Evolutionary conservation across 2,797 vertebrate genomes (phyloP), one percentile per base, ranked within the genome.

Genomic region (Percopsis omiscomaycus): DNA sequence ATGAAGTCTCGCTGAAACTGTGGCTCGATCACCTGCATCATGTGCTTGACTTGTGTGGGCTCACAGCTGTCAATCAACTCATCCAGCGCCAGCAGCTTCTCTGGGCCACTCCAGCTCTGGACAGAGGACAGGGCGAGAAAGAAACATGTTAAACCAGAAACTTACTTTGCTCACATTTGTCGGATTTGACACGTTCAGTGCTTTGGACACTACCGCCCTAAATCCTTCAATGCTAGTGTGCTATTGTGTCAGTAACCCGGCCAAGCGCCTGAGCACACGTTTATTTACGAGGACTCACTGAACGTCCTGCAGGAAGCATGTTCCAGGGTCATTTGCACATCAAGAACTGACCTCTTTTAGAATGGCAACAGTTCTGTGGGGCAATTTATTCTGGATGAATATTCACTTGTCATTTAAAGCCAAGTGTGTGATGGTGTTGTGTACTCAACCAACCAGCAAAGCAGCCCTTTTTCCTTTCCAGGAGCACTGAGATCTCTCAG

Each of bases 1-100:
- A 99, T 99, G 91, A 99, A 99, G 93, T 99, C 98, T 88, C 98
- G 94, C 86, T 99, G 98, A 92, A 99, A 99, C 91, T 99, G 97
- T 50, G 98, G 98, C 89, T 99, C 98, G 81, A 99, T 99, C 89
- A 99, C 98, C 93, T 99, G 98, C 98, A 99, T 99, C 97, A 99
- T 99, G 86, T 99, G 98, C 90, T 99, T 99, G 72, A 99, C 97
- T 93, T 99, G 98, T 44, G 98, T 98, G 81, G 98, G 98, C 86
- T 99, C 98, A 82, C 98, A 99, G 91, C 96, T 98, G 87, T 99
- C 98, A 73, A 99, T 99, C 85, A 99, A 91, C 90, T 99, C 98
- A 91, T 99, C 98, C 94, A 99, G 92, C 75, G 98, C 98, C 92
- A 99, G 94, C 85, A 99, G 92, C 89, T 98, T 99, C 89, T 99